These are phyloP conservation scores for Plotosus lineatus DNA, from an alignment of 2,113 vertebrate species.

Conservation along the genomic window DNA sequence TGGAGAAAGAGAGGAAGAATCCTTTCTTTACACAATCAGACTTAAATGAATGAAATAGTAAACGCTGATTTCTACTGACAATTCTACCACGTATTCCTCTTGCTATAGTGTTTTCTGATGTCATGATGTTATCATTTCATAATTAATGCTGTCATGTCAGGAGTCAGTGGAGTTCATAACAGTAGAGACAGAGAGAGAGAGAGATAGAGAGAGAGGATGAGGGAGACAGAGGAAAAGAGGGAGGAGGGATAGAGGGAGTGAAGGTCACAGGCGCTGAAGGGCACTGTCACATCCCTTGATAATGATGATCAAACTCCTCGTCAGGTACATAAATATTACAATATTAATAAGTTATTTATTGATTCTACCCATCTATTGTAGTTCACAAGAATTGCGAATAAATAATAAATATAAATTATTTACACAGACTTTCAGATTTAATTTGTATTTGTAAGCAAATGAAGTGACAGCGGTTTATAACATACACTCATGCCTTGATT, in stretches of 20 bases:
- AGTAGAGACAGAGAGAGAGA: neutral
- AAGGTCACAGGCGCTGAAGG: neutral
- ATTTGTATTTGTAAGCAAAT: neutral
- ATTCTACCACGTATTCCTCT: no score
- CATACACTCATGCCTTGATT: no score
- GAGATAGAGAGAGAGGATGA: neutral
- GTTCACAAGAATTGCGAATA: no score
- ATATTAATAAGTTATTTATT: neutral
- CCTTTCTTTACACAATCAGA: no score
- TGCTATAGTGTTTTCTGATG: neutral
- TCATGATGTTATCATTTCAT: neutral
- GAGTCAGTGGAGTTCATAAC: neutral
- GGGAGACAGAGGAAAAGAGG: neutral
- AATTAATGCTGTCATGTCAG: neutral
- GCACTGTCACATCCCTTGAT: constrained; percentile 5
- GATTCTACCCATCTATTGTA: no score
- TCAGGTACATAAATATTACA: neutral
- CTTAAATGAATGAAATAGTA: no score
- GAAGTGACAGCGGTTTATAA: neutral
- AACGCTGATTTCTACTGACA: no score
- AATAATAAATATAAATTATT: neutral
- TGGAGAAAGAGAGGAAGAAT: neutral
- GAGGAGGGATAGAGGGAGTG: neutral
- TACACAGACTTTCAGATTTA: neutral
- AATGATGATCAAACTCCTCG: neutral